Base-by-base conservation (phyloP, 2,888 invertebrate species). In the Agelastica alni region DNA sequence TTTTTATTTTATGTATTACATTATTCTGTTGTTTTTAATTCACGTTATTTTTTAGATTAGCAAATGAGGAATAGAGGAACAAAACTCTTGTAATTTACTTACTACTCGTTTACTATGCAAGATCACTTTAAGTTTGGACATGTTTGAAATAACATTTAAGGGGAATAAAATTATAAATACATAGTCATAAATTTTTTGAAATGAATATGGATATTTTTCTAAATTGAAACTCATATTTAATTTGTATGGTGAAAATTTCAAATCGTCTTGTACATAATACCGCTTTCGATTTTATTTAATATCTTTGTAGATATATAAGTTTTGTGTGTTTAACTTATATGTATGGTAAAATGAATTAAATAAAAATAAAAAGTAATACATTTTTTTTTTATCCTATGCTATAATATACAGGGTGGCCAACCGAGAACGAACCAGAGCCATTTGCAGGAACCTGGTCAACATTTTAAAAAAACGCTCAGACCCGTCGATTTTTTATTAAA, bases 321-420 rank as follows among this genome's bases (percentile, higher is more conserved):
- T 59, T 54, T 57, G 56, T 61, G 61, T 61, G 58, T 62, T 62
- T 66, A 60, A 62, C 60, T 51, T 57, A 61, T 56, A 54, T 65
- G 55, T 61, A 62, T 65, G 66, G 66, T 66, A 64, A 63, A 64
- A 51, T 61, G 61, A 65, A 62, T 60, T 61, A 57, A 60, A 44
- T 56, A 60, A 49, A 58, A 58, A 48, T 55, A 54, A 51, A 51
- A 47, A 28, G 6, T 9, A 7, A 10, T 5, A 26, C 6, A 10
- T 16, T 36, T 37, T 18, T 17, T 34, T 37, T 14, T n/a, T n/a
- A n/a, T n/a, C n/a, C n/a, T n/a, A n/a, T n/a, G n/a, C n/a, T n/a
- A n/a, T n/a, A n/a, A n/a, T n/a, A n/a, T n/a, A n/a, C n/a, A n/a
- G n/a, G n/a, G n/a, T n/a, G n/a, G n/a, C n/a, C n/a, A n/a, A n/a